Evolutionary conservation across 2,113 vertebrate genomes (phyloP).

Genomic region (Otolemur garnettii): DNA sequence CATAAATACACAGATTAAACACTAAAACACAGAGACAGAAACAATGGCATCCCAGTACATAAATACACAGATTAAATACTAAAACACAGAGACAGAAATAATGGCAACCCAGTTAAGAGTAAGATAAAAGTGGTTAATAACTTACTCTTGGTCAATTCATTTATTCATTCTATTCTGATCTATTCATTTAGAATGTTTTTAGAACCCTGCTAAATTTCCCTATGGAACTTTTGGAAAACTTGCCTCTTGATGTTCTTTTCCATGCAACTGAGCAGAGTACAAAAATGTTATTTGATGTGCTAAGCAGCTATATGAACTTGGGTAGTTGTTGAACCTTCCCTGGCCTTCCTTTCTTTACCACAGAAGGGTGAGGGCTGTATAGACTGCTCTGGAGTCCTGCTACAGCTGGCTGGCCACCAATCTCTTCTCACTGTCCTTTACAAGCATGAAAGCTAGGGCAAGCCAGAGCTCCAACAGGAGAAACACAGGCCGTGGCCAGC

Average conservation of each 20-base stretch:
- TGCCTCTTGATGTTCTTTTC: conserved; percentile 3
- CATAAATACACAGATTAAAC: not conserved
- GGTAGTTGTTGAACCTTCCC: not conserved
- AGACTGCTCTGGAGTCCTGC: not conserved
- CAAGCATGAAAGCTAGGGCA: not conserved
- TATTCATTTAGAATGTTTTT: not conserved
- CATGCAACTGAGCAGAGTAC: not conserved
- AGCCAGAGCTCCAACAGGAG: not conserved
- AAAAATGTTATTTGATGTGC: not conserved
- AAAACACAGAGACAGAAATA: not conserved
- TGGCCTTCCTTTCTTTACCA: not conserved
- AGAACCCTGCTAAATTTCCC: not conserved
- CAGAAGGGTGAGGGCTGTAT: not conserved
- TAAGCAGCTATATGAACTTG: too few species aligned
- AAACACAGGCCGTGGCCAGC: not conserved
- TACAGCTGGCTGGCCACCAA: not conserved
- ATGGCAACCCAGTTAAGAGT: not conserved
- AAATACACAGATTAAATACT: not conserved
- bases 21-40: not conserved
- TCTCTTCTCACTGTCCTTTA: not conserved
- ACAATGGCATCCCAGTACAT: not conserved
- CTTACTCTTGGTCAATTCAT: not conserved
- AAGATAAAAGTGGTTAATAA: not conserved
- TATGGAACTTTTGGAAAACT: not conserved
- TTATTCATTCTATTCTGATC: not conserved